phyloP scores from a whole-genome alignment of 2,888 invertebrate species.

The Drepanosiphum platanoidis region DNA sequence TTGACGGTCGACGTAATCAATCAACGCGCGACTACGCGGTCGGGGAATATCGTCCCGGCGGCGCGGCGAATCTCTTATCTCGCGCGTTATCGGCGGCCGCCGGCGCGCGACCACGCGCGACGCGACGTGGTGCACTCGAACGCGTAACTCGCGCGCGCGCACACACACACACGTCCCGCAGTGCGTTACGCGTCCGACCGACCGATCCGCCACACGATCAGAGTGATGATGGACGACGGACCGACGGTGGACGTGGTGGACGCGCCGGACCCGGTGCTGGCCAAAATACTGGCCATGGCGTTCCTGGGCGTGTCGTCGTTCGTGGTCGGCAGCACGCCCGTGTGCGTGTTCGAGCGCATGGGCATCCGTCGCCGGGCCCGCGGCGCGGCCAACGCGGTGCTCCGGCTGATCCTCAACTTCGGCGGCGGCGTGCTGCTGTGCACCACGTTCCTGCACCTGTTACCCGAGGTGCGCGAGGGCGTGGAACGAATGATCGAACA shows the following conservation, averaged over 20 bases:
- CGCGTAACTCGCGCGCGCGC: neutral
- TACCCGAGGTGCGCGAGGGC: conserved; percentile 74
- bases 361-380: conserved; percentile 27
- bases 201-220: too few relatives aligned
- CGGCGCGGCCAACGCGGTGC: conserved; percentile 36
- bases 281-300: conserved; percentile 51
- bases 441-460: conserved; percentile 74
- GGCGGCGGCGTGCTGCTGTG: conserved; percentile 75
- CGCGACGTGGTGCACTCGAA: neutral
- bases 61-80: neutral
- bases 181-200: too few relatives aligned
- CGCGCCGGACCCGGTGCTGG: conserved; percentile 10
- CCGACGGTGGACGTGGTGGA: neutral
- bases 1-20: too few relatives aligned
- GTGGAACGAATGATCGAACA: conserved; percentile 69
- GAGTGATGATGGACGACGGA: neutral
- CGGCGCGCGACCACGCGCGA: neutral
- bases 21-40: too few relatives aligned
- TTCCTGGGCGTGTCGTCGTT: conserved; percentile 54
- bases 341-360: conserved; percentile 54
- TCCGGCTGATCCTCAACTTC: conserved; percentile 72
- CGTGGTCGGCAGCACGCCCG: conserved; percentile 49
- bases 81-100: neutral
- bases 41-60: neutral
- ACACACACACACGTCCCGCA: neutral